A percentile compares a stretch with the other conserved stretches of the same genome.
Evolutionary conservation across 2,888 invertebrate species (phyloP).

Genomic region (Alcis repandata): DNA sequence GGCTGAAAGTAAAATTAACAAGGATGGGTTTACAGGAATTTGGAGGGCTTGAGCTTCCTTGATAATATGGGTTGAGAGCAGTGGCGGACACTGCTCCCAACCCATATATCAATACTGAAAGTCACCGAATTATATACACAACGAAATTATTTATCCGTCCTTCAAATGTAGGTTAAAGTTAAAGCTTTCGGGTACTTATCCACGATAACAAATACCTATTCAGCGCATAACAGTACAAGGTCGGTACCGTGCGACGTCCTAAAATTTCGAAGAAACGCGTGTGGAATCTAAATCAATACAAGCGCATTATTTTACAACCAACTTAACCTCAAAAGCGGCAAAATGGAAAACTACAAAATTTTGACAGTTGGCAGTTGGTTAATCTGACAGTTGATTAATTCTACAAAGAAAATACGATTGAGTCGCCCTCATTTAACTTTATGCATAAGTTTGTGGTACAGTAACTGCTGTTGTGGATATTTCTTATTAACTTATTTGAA

Average conservation of each 20-base stretch:
- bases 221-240: constrained; percentile 24
- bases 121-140: too few species aligned
- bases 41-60: too few species aligned
- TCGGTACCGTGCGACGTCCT: constrained; percentile 28
- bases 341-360: neutral
- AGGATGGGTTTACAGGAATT: too few species aligned
- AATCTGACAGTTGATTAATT: neutral
- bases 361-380: neutral
- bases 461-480: neutral
- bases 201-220: constrained; percentile 22
- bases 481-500: neutral
- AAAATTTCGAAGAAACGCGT: constrained; percentile 17
- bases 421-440: neutral
- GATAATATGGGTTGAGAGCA: too few species aligned
- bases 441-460: neutral
- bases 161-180: constrained; percentile 1
- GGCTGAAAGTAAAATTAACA: too few species aligned
- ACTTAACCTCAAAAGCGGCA: neutral
- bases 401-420: neutral
- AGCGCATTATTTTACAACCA: neutral
- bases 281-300: constrained; percentile 1
- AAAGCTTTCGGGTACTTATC: constrained; percentile 17
- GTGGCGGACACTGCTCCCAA: too few species aligned
- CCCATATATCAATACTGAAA: too few species aligned
- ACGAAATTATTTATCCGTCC: constrained; percentile 1